Evolutionary conservation across 2,888 invertebrate genomes (phyloP).

Genomic region (Gymnoscelis rufifasciata): DNA sequence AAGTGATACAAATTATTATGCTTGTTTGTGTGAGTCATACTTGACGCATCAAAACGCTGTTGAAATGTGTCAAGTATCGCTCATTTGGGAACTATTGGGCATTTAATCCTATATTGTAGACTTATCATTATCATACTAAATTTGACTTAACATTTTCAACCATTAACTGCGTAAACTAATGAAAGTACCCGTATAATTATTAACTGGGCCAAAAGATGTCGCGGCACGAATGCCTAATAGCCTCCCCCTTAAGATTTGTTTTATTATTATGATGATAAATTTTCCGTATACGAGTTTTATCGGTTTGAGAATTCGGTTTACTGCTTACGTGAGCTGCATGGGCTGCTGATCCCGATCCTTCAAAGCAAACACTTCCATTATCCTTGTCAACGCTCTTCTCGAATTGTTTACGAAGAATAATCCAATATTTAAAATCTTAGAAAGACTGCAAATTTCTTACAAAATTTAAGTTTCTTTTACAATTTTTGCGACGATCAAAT

Average conservation of each 20-base stretch:
- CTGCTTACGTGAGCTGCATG: constrained; percentile 69
- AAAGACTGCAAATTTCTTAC: no score
- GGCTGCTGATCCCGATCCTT: constrained; percentile 43
- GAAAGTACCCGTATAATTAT: constrained; percentile 67
- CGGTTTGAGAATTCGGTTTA: constrained; percentile 69
- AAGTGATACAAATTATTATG: constrained; percentile 73
- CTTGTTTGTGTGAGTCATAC: constrained; percentile 69
- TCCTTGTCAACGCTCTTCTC: no score
- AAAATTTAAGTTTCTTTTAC: no score
- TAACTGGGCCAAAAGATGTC: constrained; percentile 71
- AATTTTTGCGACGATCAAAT: no score
- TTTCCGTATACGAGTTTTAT: constrained; percentile 63
- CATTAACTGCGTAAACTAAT: constrained; percentile 79
- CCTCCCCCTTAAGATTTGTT: constrained; percentile 65
- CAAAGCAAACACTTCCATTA: constrained; percentile 2
- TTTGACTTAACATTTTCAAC: constrained; percentile 76
- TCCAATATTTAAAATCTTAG: no score
- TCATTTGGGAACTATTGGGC: constrained; percentile 78
- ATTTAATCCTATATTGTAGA: constrained; percentile 79
- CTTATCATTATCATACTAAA: constrained; percentile 78
- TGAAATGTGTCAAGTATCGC: constrained; percentile 56
- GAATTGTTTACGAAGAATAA: no score
- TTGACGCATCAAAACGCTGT: constrained; percentile 43
- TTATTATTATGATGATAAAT: constrained; percentile 48
- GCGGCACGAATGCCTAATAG: constrained; percentile 79